These are phyloP conservation scores for Clarias magur DNA, from an alignment of 2,113 vertebrate genomes.

Conservation along the genomic window DNA sequence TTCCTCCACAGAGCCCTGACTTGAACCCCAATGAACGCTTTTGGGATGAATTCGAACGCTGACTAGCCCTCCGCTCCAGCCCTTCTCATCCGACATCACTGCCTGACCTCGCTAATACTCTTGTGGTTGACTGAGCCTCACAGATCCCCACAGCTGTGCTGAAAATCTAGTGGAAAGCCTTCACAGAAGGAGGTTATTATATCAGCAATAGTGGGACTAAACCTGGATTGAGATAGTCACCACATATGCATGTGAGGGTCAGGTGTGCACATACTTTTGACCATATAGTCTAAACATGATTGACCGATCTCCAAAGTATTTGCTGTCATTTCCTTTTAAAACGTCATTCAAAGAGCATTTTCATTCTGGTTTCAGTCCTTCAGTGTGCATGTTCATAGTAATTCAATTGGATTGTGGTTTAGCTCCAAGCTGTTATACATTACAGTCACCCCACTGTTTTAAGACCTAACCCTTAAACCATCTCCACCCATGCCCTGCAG, in stretches of 20 bases:
- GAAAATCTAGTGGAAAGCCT: neutral
- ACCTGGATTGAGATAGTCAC: neutral
- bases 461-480: slow-evolving; percentile 24
- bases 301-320: neutral
- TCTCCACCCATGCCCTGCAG: slow-evolving; percentile 10
- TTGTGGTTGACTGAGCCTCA: neutral
- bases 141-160: neutral
- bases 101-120: neutral
- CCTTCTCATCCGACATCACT: neutral
- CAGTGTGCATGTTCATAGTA: neutral
- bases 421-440: slow-evolving; percentile 34
- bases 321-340: neutral
- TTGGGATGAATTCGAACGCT: neutral
- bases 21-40: neutral
- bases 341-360: neutral
- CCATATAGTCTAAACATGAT: neutral
- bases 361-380: neutral
- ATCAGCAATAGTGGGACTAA: neutral
- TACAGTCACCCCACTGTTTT: slow-evolving; percentile 33
- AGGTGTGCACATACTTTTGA: neutral
- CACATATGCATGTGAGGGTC: neutral
- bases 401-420: neutral
- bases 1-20: neutral
- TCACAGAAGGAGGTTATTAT: neutral
- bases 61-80: neutral